Base-by-base conservation (phyloP, 1,140 invertebrate genomes). In the Drosophila nannoptera region DNA sequence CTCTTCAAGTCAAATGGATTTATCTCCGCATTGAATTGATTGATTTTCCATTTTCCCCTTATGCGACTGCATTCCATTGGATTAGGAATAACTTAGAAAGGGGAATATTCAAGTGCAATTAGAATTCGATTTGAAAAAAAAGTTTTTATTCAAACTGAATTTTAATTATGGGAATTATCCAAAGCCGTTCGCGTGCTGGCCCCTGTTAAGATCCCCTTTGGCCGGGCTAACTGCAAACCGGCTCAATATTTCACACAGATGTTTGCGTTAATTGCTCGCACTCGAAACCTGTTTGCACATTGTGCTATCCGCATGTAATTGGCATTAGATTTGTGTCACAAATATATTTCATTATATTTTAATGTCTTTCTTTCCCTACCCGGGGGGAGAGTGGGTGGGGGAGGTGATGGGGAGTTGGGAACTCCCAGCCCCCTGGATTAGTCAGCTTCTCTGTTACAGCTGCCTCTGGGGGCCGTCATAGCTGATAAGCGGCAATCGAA, bases 161-260 rank as follows among this genome's bases (percentile, higher is more conserved):
- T 22, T 22, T 22, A 22, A 6, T 32, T 29, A 49, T 49, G 46
- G 46, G 46, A 49, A 49, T 22, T 49, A n/a, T 32, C 46, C 46
- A 49, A 29, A 2, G 29, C 11, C 11, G 4, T 31, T 49, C 29
- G 46, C 46, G 46, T 49, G 45, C 45, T 46, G 8, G 9, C 22
- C 16, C 8, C 22, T 46, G 16, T 48, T 29, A 11, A 31, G 11
- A 9, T 2, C 11, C 46, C 22, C 22, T 22, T 22, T 46, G 11
- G 11, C 46, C 29, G 6, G 31, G 46, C 31, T 49, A 49, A 49
- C 12, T 16, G 22, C 38, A 56, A 78, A 78, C 70, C 76, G 66
- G 71, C 69, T 78, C 46, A 43, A 33, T 63, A 62, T 74, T 78
- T 78, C 61, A 61, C 66, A 43, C 46, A 62, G 42, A 42, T 60